phyloP scores from a whole-genome alignment of 2,797 vertebrate species.

The Carapus acus region DNA sequence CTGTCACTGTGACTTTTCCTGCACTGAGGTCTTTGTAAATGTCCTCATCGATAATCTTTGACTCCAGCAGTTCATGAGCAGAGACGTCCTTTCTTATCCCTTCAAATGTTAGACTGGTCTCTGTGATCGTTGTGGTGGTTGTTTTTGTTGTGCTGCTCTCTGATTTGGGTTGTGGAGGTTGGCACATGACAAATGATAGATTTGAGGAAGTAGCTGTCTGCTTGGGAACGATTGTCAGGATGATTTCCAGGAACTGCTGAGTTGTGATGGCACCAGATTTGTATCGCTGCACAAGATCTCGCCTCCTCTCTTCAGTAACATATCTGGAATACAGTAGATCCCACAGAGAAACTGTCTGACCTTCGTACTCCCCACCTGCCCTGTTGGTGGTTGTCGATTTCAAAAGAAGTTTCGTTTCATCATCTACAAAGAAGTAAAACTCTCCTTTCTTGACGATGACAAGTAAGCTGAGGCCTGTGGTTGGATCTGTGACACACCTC shows the following conservation, averaged over 20 bases:
- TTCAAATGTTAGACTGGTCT: slow-evolving; percentile 38
- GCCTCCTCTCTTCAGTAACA: slow-evolving; percentile 39
- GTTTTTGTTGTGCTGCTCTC: slow-evolving; percentile 22
- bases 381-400: no score
- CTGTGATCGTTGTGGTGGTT: slow-evolving; percentile 10
- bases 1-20: slow-evolving; percentile 59
- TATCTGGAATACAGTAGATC: no score
- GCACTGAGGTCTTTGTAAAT: slow-evolving; percentile 64
- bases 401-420: slow-evolving; percentile 46
- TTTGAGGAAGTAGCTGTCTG: no score
- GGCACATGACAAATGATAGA: no score
- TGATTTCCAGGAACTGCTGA: no score
- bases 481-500: slow-evolving; percentile 66
- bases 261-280: slow-evolving; percentile 40
- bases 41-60: slow-evolving; percentile 59
- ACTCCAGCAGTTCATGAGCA: slow-evolving; percentile 63
- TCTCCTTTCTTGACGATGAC: slow-evolving; percentile 64
- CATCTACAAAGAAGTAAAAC: slow-evolving; percentile 62
- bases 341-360: slow-evolving; percentile 54
- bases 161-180: slow-evolving; percentile 23
- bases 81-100: slow-evolving; percentile 52
- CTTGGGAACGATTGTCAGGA: no score
- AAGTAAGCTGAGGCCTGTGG: slow-evolving; percentile 52
- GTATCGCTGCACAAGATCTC: slow-evolving; percentile 64
- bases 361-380: no score